phyloP scores from a whole-genome alignment of 1,140 invertebrate genomes.

The Caerostris darwini region DNA sequence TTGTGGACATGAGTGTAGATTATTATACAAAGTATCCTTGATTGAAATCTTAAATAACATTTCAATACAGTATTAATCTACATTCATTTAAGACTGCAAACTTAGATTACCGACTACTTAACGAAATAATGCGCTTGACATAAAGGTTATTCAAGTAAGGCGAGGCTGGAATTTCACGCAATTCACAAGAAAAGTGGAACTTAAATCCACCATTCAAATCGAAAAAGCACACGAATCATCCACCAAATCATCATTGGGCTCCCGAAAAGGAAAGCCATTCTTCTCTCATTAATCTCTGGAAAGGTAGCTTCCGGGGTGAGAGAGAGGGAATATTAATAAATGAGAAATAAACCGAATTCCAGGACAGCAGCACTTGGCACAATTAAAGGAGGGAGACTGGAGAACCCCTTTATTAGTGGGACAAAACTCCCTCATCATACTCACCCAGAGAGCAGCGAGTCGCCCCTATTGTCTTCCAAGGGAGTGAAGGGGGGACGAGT shows the following conservation, averaged over 20 bases:
- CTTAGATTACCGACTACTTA: background rate
- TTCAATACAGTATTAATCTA: too few relatives aligned
- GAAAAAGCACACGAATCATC: background rate
- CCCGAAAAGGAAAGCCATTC: slow-evolving; percentile 62
- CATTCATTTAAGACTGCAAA: too few relatives aligned
- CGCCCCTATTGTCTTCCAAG: slow-evolving; percentile 7
- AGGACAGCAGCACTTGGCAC: slow-evolving; percentile 44
- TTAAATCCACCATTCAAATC: background rate
- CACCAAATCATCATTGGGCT: slow-evolving; percentile 6
- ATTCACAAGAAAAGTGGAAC: background rate
- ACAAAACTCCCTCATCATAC: slow-evolving; percentile 4
- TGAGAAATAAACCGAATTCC: slow-evolving; percentile 65
- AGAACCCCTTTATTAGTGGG: slow-evolving; percentile 50
- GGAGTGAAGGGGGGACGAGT: background rate
- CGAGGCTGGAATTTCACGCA: background rate
- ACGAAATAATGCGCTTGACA: background rate
- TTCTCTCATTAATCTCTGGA: slow-evolving; percentile 51
- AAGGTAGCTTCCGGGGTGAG: background rate
- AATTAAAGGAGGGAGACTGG: slow-evolving; percentile 49
- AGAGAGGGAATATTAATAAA: slow-evolving; percentile 65
- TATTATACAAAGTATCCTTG: background rate
- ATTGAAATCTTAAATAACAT: background rate
- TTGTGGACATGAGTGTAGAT: too few relatives aligned
- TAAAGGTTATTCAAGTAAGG: background rate
- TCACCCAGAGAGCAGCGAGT: background rate